Evolutionary conservation across 2,797 vertebrate genomes (phyloP).

Genomic region (Craterocephalus amniculus): DNA sequence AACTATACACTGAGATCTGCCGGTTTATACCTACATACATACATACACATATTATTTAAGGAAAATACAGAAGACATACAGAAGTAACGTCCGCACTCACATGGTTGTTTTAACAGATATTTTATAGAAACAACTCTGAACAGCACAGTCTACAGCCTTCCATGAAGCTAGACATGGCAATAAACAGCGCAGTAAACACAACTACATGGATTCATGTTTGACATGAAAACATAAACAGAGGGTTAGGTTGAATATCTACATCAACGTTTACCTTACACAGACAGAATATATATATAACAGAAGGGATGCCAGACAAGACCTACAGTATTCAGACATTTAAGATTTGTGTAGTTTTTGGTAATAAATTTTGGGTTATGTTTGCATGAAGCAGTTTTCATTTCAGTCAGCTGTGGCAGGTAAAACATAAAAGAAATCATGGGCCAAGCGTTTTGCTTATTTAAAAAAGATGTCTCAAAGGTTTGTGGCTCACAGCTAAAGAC

Average conservation of each 20-base stretch:
- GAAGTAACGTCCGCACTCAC: slow-evolving; percentile 1
- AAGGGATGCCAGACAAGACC: slow-evolving; percentile 36
- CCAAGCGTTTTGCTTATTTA: not conserved
- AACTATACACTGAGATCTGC: no score
- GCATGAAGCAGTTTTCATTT: slow-evolving; percentile 43
- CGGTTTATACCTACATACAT: no score
- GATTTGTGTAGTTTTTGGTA: slow-evolving; percentile 57
- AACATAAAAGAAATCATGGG: not conserved
- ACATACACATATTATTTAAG: not conserved
- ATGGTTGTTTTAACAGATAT: slow-evolving; percentile 50
- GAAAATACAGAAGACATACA: not conserved
- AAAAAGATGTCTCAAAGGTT: slow-evolving; percentile 3
- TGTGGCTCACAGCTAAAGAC: not conserved
- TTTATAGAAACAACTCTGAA: slow-evolving; percentile 75
- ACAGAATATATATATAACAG: slow-evolving; percentile 31
- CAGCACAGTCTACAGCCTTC: slow-evolving; percentile 59
- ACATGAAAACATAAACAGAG: slow-evolving; percentile 46
- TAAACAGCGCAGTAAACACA: slow-evolving; percentile 32
- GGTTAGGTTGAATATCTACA: slow-evolving; percentile 65
- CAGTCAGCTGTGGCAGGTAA: slow-evolving; percentile 20
- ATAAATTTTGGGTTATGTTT: slow-evolving; percentile 31
- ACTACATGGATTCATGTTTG: slow-evolving; percentile 36
- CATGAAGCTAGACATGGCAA: slow-evolving; percentile 45
- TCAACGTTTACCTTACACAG: slow-evolving; percentile 42
- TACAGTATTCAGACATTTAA: slow-evolving; percentile 32